phyloP scores from a whole-genome alignment of 2,888 invertebrate species.

The Drosophila anomalata region DNA sequence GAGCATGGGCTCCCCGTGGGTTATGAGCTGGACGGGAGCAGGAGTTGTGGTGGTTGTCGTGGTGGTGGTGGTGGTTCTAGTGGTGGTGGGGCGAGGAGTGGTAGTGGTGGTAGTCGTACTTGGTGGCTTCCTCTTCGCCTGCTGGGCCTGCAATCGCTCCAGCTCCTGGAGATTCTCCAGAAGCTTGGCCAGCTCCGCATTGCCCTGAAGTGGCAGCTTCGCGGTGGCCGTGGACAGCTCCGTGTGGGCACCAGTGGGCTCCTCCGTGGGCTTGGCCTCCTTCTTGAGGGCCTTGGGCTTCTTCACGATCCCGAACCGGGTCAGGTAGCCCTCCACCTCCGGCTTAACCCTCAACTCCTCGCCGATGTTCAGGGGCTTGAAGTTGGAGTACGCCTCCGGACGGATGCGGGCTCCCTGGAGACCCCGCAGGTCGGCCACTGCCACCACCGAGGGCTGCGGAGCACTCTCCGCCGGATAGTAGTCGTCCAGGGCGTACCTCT shows the following conservation, averaged over 20 bases:
- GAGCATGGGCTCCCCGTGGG: constrained; percentile 74
- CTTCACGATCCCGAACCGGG: constrained; percentile 83
- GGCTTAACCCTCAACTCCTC: constrained; percentile 80
- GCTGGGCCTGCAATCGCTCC: constrained; percentile 74
- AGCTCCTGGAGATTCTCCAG: constrained; percentile 84
- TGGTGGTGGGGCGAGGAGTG: constrained; percentile 41
- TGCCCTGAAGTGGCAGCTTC: constrained; percentile 59
- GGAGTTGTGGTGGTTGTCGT: constrained; percentile 55
- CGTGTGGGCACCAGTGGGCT: constrained; percentile 71
- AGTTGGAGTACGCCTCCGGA: constrained; percentile 82
- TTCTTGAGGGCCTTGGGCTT: constrained; percentile 80
- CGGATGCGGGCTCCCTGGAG: constrained; percentile 75
- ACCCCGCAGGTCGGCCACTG: constrained; percentile 77
- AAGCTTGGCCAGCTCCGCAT: constrained; percentile 84
- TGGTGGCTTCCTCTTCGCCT: constrained; percentile 30
- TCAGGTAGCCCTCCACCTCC: constrained; percentile 82
- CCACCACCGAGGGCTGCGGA: constrained; percentile 72
- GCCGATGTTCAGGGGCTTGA: constrained; percentile 83
- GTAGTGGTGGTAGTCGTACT: constrained; percentile 43
- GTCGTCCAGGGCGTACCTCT: constrained; percentile 74
- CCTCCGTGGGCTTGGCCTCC: constrained; percentile 51
- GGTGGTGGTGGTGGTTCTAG: constrained; percentile 28
- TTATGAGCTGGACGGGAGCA: constrained; percentile 67
- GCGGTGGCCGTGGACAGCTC: constrained; percentile 75
- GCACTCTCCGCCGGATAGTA: constrained; percentile 79